Base-by-base conservation (phyloP, 2,888 invertebrate genomes). In the Clunio marinus region DNA sequence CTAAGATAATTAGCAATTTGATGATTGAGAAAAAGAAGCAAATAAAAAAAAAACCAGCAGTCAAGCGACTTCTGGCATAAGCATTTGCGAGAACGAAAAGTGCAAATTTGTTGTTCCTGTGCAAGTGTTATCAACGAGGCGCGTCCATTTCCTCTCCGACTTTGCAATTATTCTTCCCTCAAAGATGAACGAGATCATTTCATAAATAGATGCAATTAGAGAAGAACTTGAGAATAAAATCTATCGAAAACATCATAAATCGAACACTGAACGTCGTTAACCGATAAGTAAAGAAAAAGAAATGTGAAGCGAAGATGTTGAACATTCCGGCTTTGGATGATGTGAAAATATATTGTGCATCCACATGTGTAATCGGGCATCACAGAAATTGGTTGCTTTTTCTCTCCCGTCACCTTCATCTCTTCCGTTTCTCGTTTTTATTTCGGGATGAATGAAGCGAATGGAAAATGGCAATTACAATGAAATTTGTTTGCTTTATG, bases 1-100 rank as follows among this genome's bases (percentile, higher is more conserved):
- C 45, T 63, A 63, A 24, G 63, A 63, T 63, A 63, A 63, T 63
- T 63, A 63, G 63, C 63, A 45, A 63, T 45, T 46, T 46, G 63
- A 63, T 46, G 63, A 63, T 63, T 45, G n/a, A 15, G 60, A 41
- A n/a, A 55, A 27, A 27, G 32, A 57, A n/a, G n/a, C n/a, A n/a
- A n/a, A n/a, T n/a, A n/a, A n/a, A n/a, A n/a, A n/a, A 60, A 24
- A 60, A 60, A 60, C 28, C 63, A 63, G 46, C 63, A 45, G 46
- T 27, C 25, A 24, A 45, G 10, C 45, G 63, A 63, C 63, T 63
- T 63, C 63, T 46, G 46, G 13, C n/a, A 45, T 8, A 17, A 51
- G 51, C 51, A 22, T 17, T n/a, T 3, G n/a, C 2, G n/a, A 41
- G n/a, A 41, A 8, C 4, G 45, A 45, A 8, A 4, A 24, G 55